Evolutionary conservation across 30 jellyfish, hydroid and myxozoan species (phyloP).

Genomic region (Turritopsis dohrnii): DNA sequence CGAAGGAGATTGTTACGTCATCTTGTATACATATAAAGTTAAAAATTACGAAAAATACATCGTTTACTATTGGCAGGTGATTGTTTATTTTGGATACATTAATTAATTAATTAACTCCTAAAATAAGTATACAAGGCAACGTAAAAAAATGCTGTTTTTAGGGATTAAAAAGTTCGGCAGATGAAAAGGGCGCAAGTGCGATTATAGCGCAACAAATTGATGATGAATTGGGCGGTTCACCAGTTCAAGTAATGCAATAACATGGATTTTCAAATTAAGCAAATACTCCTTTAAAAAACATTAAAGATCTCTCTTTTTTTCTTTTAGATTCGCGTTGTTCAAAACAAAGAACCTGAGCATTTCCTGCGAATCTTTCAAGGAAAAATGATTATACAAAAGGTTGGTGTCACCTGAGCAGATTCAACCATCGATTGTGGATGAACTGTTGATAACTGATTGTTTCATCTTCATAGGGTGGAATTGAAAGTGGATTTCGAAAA

Average conservation of each 20-base stretch:
- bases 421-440: too few species aligned
- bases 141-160: too few species aligned
- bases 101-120: too few species aligned
- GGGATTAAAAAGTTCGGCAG: slow-evolving; percentile 83
- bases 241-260: slow-evolving; percentile 64
- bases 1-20: slow-evolving; percentile 92
- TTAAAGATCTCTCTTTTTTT: not conserved
- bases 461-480: slow-evolving; percentile 68
- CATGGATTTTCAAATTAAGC: not conserved
- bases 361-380: slow-evolving; percentile 69
- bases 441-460: not conserved
- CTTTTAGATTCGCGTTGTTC: slow-evolving; percentile 90
- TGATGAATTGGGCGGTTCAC: slow-evolving; percentile 89
- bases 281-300: not conserved
- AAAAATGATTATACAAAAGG: slow-evolving; percentile 80
- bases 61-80: slow-evolving; percentile 96
- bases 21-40: slow-evolving; percentile 66
- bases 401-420: slow-evolving; percentile 13
- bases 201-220: slow-evolving; percentile 87
- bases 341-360: slow-evolving; percentile 93
- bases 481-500: slow-evolving; percentile 86
- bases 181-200: slow-evolving; percentile 92
- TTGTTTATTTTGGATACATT: not conserved
- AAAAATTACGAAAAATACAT: slow-evolving; percentile 61
- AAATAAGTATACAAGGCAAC: too few species aligned